phyloP scores from a whole-genome alignment of 2,888 invertebrate genomes.

The Acanthosepion pharaonis region DNA sequence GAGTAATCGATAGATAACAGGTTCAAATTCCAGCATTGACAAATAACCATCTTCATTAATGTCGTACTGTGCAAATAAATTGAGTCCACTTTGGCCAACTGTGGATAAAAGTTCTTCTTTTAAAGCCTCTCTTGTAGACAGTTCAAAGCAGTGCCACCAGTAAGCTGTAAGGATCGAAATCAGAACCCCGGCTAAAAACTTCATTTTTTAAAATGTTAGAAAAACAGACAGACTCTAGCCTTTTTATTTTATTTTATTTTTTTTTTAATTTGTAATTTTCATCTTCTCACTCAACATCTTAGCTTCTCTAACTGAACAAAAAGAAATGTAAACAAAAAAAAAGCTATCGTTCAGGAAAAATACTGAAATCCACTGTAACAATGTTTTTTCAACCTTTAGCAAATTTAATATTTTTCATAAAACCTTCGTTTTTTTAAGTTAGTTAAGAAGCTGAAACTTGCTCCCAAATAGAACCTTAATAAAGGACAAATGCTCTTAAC shows the following conservation, averaged over 20 bases:
- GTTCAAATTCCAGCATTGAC: constrained; percentile 68
- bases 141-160: not conserved
- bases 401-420: too few species aligned
- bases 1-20: constrained; percentile 61
- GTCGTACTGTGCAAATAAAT: constrained; percentile 66
- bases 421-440: too few species aligned
- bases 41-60: constrained; percentile 65
- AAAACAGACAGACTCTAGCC: not conserved
- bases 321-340: too few species aligned
- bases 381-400: too few species aligned
- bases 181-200: not conserved
- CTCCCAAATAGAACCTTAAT: too few species aligned
- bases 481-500: too few species aligned
- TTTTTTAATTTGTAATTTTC: not conserved
- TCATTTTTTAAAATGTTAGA: not conserved
- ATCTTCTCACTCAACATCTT: not conserved
- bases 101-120: not conserved
- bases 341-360: too few species aligned
- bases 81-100: constrained; percentile 54
- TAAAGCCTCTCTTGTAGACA: not conserved
- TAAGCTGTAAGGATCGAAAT: not conserved
- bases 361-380: too few species aligned
- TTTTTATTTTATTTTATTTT: not conserved
- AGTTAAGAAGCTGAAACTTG: too few species aligned
- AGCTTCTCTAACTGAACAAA: too few species aligned